These are phyloP conservation scores for Tragelaphus scriptus DNA, from an alignment of 2,113 vertebrate genomes.

Conservation along the genomic window DNA sequence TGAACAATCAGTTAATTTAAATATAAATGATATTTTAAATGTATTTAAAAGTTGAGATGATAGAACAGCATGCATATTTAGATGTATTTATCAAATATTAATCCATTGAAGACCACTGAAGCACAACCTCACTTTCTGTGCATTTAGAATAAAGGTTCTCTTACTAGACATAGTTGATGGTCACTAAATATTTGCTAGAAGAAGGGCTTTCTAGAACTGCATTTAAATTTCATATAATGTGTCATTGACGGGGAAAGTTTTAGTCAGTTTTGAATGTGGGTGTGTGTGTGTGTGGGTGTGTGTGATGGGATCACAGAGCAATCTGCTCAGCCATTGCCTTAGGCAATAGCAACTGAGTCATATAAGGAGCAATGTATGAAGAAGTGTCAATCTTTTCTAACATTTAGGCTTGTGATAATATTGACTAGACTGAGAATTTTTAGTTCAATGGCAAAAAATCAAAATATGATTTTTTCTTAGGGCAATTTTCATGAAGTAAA, in stretches of 20 bases:
- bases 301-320: neutral
- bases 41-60: neutral
- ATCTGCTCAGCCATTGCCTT: neutral
- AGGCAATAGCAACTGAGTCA: neutral
- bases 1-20: neutral
- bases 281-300: neutral
- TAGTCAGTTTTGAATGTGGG: neutral
- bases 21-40: neutral
- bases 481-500: neutral
- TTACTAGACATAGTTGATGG: neutral
- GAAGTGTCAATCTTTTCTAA: neutral
- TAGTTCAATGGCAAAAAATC: neutral
- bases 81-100: neutral
- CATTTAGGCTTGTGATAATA: neutral
- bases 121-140: neutral
- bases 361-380: conserved; percentile 6
- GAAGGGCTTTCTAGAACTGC: neutral
- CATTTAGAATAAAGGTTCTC: neutral
- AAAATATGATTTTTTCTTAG: neutral
- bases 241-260: neutral
- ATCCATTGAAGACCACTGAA: neutral
- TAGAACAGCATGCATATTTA: neutral
- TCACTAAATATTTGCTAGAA: neutral
- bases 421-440: neutral
- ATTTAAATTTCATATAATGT: conserved; percentile 34